A percentile compares a stretch with the other conserved stretches of the same genome.
phyloP scores from a whole-genome alignment of 2,113 vertebrate species.

The Tympanuchus pallidicinctus region DNA sequence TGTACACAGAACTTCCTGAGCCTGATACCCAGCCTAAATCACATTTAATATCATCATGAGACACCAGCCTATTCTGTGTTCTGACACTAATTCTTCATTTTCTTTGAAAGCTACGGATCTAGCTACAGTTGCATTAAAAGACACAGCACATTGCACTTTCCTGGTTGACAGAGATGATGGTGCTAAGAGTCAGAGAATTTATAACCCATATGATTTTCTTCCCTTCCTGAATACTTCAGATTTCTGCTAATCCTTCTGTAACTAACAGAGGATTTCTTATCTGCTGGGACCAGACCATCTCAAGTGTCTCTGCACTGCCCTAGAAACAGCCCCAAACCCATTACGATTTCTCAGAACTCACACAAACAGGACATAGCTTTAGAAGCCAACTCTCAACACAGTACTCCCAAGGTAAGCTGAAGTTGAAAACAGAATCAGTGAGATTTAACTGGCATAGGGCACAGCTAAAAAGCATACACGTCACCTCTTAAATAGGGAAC shows the following conservation, averaged over 20 bases:
- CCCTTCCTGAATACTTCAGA: accelerated
- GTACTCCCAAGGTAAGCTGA: background rate
- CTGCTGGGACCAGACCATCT: background rate
- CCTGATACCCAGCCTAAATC: background rate
- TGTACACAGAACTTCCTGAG: background rate
- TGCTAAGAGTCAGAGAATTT: background rate
- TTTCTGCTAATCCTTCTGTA: background rate
- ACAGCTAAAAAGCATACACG: background rate
- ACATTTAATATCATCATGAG: background rate
- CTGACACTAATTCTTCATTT: background rate
- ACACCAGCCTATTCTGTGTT: background rate
- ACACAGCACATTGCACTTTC: background rate
- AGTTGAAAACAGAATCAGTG: background rate
- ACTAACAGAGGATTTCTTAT: background rate
- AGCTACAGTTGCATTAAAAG: background rate
- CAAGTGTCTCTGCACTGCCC: background rate
- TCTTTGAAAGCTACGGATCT: background rate
- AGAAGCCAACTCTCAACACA: background rate
- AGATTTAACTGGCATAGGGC: background rate
- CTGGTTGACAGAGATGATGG: background rate
- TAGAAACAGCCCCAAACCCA: background rate
- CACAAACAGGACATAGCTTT: background rate
- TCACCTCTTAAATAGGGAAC: background rate
- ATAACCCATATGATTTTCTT: background rate
- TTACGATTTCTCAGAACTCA: background rate